Percentiles rank a stretch among this genome's conserved stretches.
These are phyloP conservation scores for Eriocheir sinensis DNA, from an alignment of 1,140 invertebrate genomes.

Conservation along the genomic window DNA sequence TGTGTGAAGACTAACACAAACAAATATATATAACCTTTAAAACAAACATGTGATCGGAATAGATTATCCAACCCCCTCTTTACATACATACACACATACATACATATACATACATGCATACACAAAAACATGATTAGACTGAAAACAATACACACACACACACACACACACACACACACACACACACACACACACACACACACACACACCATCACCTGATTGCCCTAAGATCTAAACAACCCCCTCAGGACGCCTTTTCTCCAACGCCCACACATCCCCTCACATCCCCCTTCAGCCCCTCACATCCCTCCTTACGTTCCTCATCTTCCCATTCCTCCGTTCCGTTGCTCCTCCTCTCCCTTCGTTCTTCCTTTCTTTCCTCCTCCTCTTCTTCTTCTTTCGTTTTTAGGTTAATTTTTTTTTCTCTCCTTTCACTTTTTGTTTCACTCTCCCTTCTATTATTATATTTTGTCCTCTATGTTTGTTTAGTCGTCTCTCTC, in stretches of 20 bases:
- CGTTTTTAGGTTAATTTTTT: neutral
- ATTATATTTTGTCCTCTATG: neutral
- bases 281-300: neutral
- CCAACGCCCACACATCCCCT: neutral
- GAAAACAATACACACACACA: too few species aligned
- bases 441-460: neutral
- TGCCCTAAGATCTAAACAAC: neutral
- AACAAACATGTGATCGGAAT: neutral
- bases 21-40: conserved; percentile 20
- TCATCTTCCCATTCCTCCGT: neutral
- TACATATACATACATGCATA: neutral
- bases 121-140: neutral
- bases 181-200: conserved; percentile 33
- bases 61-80: neutral
- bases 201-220: conserved; percentile 10
- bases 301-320: neutral
- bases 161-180: neutral
- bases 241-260: neutral
- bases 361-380: neutral
- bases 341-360: neutral
- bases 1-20: too few species aligned
- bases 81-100: conserved; percentile 11
- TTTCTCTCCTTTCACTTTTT: neutral
- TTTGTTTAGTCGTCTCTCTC: neutral
- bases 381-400: neutral